These are phyloP conservation scores for Cuniculus paca DNA, from an alignment of 2,797 vertebrate species.

Conservation along the genomic window DNA sequence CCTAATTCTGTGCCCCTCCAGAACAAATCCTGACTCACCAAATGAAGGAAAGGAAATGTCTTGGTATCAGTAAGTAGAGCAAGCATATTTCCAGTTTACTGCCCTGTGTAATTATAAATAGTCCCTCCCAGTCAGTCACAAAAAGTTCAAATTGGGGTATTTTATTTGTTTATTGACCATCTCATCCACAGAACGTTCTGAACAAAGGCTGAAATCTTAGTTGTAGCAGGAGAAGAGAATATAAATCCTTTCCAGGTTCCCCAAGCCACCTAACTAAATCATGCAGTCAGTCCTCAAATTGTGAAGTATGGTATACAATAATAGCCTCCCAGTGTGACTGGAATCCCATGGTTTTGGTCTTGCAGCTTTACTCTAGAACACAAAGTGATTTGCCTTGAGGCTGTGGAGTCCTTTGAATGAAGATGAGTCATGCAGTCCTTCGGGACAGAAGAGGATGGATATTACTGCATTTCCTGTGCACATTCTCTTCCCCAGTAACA, in stretches of 20 bases:
- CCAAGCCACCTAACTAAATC: constrained; percentile 64
- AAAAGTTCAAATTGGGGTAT: neutral
- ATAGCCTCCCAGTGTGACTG: constrained; percentile 45
- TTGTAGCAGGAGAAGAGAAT: neutral
- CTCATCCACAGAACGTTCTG: neutral
- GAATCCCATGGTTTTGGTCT: constrained; percentile 42
- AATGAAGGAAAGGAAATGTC: neutral
- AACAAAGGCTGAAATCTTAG: neutral
- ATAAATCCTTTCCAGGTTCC: constrained; percentile 23
- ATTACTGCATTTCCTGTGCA: constrained; percentile 63
- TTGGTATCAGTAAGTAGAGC: neutral
- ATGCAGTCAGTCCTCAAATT: constrained; percentile 67
- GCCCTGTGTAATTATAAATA: neutral
- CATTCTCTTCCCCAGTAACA: constrained; percentile 49
- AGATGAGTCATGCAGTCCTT: constrained; percentile 83
- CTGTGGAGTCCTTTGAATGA: constrained; percentile 78
- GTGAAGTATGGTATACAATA: constrained; percentile 73
- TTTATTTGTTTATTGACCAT: neutral
- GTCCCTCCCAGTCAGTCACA: neutral
- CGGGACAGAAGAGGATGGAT: constrained; percentile 55
- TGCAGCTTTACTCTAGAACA: constrained; percentile 72
- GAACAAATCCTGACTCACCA: neutral
- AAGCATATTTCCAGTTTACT: neutral
- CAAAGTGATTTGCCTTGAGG: constrained; percentile 83
- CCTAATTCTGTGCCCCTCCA: neutral